Evolutionary conservation across 2,113 vertebrate species (phyloP).

Genomic region (Oreochromis niloticus): DNA sequence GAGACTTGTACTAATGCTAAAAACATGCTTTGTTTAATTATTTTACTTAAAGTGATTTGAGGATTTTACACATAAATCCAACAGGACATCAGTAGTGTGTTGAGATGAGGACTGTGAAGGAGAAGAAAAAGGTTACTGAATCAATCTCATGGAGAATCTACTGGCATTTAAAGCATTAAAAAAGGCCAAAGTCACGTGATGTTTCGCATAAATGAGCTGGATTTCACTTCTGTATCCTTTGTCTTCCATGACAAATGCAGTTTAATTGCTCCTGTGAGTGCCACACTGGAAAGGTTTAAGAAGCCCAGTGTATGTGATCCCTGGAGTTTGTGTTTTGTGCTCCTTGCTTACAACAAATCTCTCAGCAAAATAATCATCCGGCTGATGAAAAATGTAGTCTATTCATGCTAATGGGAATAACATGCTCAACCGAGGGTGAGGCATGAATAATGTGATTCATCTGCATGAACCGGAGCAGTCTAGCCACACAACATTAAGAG

Average conservation of each 20-base stretch:
- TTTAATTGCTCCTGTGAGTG: conserved; percentile 23
- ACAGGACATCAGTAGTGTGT: background rate
- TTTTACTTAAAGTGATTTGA: background rate
- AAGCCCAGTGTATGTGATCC: background rate
- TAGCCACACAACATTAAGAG: conserved; percentile 26
- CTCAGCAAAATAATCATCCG: conserved; percentile 25
- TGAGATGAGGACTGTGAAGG: background rate
- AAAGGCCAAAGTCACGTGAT: background rate
- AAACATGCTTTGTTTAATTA: background rate
- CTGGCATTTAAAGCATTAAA: background rate
- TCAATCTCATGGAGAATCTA: background rate
- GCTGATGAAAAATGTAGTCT: conserved; percentile 24
- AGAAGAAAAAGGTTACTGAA: background rate
- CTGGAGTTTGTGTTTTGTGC: background rate
- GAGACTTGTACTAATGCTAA: background rate
- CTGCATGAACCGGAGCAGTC: conserved; percentile 26
- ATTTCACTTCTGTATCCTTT: background rate
- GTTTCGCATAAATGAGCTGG: background rate
- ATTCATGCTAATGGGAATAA: conserved; percentile 45
- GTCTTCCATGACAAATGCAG: conserved; percentile 9
- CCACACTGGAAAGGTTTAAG: background rate
- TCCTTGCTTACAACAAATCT: conserved; percentile 24
- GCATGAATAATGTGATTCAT: conserved; percentile 55
- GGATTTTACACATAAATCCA: background rate
- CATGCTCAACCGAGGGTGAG: conserved; percentile 44